These are phyloP conservation scores for Eciton burchellii DNA, from an alignment of 1,140 invertebrate genomes.

Conservation along the genomic window DNA sequence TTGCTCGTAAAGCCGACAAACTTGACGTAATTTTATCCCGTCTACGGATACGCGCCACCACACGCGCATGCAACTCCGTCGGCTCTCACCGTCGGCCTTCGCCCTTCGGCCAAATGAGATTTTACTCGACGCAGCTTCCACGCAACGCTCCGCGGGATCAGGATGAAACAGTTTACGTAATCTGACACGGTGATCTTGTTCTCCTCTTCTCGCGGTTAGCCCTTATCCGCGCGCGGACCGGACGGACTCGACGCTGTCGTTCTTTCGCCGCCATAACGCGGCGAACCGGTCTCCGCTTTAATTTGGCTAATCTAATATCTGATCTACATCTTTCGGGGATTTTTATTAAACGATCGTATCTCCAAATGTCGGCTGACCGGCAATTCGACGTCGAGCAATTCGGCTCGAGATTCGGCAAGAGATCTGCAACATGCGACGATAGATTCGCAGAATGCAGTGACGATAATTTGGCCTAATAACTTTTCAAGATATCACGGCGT, in stretches of 20 bases:
- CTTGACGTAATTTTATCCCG: slow-evolving; percentile 78
- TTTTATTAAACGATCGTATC: no score
- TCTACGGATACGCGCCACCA: slow-evolving; percentile 54
- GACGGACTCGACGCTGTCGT: not conserved
- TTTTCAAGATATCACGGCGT: slow-evolving; percentile 2
- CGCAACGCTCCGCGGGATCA: slow-evolving; percentile 48
- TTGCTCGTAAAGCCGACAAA: slow-evolving; percentile 77
- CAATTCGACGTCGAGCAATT: no score
- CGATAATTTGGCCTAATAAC: slow-evolving; percentile 5
- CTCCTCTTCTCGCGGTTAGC: slow-evolving; percentile 22
- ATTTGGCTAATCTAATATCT: no score
- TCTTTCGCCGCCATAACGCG: not conserved
- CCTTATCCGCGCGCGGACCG: slow-evolving; percentile 18
- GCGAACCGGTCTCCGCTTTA: no score
- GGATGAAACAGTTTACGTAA: slow-evolving; percentile 60
- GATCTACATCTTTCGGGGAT: no score
- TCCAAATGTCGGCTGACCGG: no score
- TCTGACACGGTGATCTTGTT: slow-evolving; percentile 38
- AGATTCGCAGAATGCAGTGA: no score
- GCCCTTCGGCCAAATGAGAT: slow-evolving; percentile 78
- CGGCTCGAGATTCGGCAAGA: no score
- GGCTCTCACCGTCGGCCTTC: not conserved
- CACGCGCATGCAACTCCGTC: slow-evolving; percentile 42
- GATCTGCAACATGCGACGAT: no score
- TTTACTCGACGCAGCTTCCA: slow-evolving; percentile 64